A percentile compares a stretch with the other conserved stretches of the same genome.
These are phyloP conservation scores for Hoplostethus mediterraneus DNA, from an alignment of 2,797 vertebrate genomes.

Conservation along the genomic window DNA sequence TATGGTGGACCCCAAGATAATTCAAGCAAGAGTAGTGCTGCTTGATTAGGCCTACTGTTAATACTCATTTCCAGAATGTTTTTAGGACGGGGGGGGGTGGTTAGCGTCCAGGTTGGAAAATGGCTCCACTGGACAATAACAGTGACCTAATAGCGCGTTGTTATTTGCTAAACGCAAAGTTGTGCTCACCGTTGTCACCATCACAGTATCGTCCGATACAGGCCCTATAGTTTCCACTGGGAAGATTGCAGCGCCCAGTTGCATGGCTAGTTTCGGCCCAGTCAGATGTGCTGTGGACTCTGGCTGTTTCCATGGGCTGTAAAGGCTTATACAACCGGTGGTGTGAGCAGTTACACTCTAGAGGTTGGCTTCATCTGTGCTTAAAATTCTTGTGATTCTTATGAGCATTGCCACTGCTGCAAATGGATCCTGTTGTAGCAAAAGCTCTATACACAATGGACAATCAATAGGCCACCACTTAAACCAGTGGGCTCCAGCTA, in stretches of 20 bases:
- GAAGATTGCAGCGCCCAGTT: neutral
- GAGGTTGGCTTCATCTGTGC: constrained; percentile 1
- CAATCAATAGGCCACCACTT: constrained; percentile 66
- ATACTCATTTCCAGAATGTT: neutral
- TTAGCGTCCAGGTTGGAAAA: neutral
- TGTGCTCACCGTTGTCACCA: neutral
- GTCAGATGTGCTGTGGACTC: constrained; percentile 36
- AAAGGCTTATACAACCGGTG: neutral
- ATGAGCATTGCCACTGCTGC: constrained; percentile 8
- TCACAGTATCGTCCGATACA: neutral
- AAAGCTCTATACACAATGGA: constrained; percentile 41
- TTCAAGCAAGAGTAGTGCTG: no score
- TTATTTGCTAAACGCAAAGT: neutral
- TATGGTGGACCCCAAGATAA: no score
- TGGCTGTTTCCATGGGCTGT: constrained; percentile 14
- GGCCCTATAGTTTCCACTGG: neutral
- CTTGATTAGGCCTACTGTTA: no score
- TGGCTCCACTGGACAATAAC: no score
- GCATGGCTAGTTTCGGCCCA: constrained; percentile 3
- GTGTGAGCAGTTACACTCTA: neutral
- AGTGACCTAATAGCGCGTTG: neutral
- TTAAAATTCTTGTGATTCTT: constrained; percentile 4
- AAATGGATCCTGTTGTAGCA: constrained; percentile 31
- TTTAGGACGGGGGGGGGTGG: neutral
- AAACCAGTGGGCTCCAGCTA: constrained; percentile 40